Conservation (phyloP, 1,140 invertebrate genomes). For the Conopomorpha cramerella region DNA sequence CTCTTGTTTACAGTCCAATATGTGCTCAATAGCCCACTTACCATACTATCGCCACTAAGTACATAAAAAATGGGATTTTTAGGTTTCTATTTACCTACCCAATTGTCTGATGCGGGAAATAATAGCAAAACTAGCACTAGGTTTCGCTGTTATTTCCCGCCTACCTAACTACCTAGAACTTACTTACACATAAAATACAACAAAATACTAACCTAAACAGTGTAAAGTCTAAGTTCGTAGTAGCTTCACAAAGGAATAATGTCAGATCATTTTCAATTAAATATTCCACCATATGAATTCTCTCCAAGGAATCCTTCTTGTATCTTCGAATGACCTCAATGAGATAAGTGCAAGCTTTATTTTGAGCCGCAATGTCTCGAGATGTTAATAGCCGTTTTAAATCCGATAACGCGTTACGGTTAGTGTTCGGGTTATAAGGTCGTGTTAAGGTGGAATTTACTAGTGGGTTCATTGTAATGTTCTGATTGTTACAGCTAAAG, state of each 20-base stretch:
- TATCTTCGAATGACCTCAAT: constrained; percentile 34
- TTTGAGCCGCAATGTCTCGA: constrained; percentile 31
- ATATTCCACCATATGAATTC: constrained; percentile 27
- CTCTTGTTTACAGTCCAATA: too few species aligned
- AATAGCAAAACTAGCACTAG: too few species aligned
- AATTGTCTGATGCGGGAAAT: too few species aligned
- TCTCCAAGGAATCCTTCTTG: constrained; percentile 24
- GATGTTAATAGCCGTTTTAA: constrained; percentile 41
- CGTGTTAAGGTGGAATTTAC: constrained; percentile 33
- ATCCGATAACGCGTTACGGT: constrained; percentile 39
- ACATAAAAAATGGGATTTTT: too few species aligned
- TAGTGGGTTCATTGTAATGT: constrained; percentile 25
- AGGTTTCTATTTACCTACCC: too few species aligned
- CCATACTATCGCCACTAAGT: too few species aligned
- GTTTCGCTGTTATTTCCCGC: too few species aligned
- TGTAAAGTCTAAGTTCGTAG: constrained; percentile 35
- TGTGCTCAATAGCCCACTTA: too few species aligned
- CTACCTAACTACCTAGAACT: too few species aligned
- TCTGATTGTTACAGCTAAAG: too few species aligned
- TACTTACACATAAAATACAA: too few species aligned
- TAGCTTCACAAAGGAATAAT: constrained; percentile 46
- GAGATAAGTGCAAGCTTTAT: constrained; percentile 37
- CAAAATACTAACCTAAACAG: constrained; percentile 31
- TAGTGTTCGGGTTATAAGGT: constrained; percentile 40
- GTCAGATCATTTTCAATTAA: constrained; percentile 43